A percentile compares a stretch with the other conserved stretches of the same genome.
Evolutionary conservation across 2,113 vertebrate genomes (phyloP).

Genomic region (Ptyas mucosa): DNA sequence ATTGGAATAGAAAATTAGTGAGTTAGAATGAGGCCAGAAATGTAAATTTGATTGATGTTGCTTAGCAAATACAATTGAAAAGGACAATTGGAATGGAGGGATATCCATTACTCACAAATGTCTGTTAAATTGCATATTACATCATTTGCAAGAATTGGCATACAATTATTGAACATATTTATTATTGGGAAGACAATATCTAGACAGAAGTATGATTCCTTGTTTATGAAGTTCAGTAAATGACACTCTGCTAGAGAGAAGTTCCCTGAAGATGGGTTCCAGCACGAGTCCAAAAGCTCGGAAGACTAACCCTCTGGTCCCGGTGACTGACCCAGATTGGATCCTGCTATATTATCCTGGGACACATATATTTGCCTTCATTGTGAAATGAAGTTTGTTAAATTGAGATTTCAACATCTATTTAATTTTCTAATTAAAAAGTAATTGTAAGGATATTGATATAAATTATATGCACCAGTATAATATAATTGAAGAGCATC

Average conservation of each 20-base stretch:
- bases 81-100: neutral
- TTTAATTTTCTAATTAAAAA: neutral
- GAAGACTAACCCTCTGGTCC: too few relatives aligned
- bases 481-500: neutral
- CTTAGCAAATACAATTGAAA: conserved; percentile 7
- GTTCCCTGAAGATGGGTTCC: too few relatives aligned
- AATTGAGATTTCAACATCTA: conserved; percentile 1
- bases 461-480: neutral
- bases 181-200: neutral
- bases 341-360: too few relatives aligned
- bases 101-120: neutral
- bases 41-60: neutral
- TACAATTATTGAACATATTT: neutral
- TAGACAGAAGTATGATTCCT: neutral
- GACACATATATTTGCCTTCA: too few relatives aligned
- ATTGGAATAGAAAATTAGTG: conserved; percentile 8
- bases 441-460: neutral
- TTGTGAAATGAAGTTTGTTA: neutral
- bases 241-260: too few relatives aligned
- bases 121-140: neutral
- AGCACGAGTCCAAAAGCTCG: too few relatives aligned
- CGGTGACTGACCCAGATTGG: too few relatives aligned
- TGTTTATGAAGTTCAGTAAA: neutral
- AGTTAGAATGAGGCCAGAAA: neutral
- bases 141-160: neutral